Evolutionary conservation across 1,140 invertebrate species (phyloP), one percentile per base, ranked within the genome.

Genomic region (Pseudomyrmex sp.): DNA sequence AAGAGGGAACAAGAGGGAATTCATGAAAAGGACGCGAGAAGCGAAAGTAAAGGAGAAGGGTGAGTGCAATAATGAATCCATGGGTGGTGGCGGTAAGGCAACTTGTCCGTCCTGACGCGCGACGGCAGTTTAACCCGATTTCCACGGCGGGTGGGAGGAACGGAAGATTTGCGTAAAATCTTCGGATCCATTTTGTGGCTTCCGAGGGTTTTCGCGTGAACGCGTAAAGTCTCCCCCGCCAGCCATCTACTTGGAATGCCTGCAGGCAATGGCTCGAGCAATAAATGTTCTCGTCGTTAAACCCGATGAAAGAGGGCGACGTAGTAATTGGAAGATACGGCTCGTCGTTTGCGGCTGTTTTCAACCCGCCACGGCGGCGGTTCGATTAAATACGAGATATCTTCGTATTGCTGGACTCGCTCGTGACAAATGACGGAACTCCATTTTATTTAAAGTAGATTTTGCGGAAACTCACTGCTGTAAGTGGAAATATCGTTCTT

Each of bases 31-130:
- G 61, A 62, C 26, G 35, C 35, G 75, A 79, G 80, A 70, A 59
- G 65, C 63, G 54, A 75, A 58, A 68, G 52, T 44, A 56, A 72
- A 68, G 63, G 44, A 59, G 59, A 46, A 61, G 83, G 83, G 48
- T 56, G 69, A 52, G 66, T 46, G 68, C 75, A 89, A 89, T 92
- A 93, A 93, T 92, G 91, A 93, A 93, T 93, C 91, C 88, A 85
- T 82, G 84, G 35, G 50, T 82, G 35, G 50, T 82, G 86, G 82
- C 61, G 86, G 88, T 84, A 88, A 70, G 84, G 52, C 69, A 82
- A 72, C 73, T 85, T 77, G 84, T 86, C 68, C 63, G 76, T 80
- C 68, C 61, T 73, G 84, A 85, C 84, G 35, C 35, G 35, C 35
- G 82, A 77, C 69, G 79, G 77, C 72, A 83, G 76, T 87, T 79